These are phyloP conservation scores for Nematostella vectensis DNA, from an alignment of 92 coral and sea anemone genomes.

Conservation along the genomic window DNA sequence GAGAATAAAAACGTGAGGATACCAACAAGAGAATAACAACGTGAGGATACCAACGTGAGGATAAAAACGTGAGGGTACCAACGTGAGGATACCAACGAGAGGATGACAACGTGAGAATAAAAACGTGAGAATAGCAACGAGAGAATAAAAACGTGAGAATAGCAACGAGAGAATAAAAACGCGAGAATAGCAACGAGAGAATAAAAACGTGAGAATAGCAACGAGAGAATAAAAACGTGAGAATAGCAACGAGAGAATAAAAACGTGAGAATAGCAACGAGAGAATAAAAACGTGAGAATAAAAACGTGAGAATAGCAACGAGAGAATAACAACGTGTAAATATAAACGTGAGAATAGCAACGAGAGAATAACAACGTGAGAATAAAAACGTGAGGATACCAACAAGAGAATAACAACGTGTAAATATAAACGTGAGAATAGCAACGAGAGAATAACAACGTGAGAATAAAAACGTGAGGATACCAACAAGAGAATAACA, in stretches of 20 bases:
- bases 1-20: neutral
- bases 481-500: neutral
- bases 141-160: neutral
- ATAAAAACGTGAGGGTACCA: neutral
- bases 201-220: neutral
- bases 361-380: too few relatives aligned
- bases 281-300: neutral
- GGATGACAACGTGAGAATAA: neutral
- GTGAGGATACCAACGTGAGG: neutral
- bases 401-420: neutral
- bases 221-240: neutral
- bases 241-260: neutral
- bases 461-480: neutral
- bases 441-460: neutral
- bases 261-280: neutral
- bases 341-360: neutral
- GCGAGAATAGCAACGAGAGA: neutral
- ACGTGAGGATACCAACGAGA: neutral
- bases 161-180: neutral
- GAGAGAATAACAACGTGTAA: neutral
- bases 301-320: too few relatives aligned
- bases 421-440: neutral
- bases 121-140: neutral
- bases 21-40: neutral
- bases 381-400: too few relatives aligned